Evolutionary conservation across 2,888 invertebrate genomes (phyloP).

Genomic region (Dolichomitus sp.): DNA sequence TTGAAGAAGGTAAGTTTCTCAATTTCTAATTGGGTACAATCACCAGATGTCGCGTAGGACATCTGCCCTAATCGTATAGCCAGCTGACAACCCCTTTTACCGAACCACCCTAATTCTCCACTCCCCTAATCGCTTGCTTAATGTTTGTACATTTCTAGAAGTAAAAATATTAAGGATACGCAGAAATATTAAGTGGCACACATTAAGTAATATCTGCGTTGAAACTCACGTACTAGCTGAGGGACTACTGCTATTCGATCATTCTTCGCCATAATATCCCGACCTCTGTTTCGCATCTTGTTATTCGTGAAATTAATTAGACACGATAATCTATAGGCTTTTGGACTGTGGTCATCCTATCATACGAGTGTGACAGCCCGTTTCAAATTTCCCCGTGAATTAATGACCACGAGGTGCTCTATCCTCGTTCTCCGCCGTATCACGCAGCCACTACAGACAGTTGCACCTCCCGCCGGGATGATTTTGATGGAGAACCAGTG

Average conservation of each 20-base stretch:
- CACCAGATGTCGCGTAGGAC: too few species aligned
- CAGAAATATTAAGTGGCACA: too few species aligned
- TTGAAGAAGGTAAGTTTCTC: too few species aligned
- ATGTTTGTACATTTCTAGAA: too few species aligned
- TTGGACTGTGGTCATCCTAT: not conserved
- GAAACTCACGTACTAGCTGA: not conserved
- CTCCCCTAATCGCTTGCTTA: too few species aligned
- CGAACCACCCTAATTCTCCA: too few species aligned
- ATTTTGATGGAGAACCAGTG: constrained; percentile 52
- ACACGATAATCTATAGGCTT: not conserved
- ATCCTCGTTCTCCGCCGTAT: constrained; percentile 15
- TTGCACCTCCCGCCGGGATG: constrained; percentile 28
- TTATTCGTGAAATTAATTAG: constrained; percentile 19
- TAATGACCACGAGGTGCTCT: constrained; percentile 20
- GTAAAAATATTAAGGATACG: too few species aligned
- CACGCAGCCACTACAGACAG: constrained; percentile 20
- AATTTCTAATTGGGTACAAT: too few species aligned
- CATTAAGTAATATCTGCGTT: not conserved
- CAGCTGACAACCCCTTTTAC: too few species aligned
- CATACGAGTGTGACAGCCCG: constrained; percentile 1
- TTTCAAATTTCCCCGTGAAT: constrained; percentile 36
- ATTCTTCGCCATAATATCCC: not conserved
- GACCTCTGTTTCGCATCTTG: not conserved
- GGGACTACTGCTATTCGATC: not conserved
- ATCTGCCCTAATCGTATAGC: too few species aligned